Conservation (phyloP, 1,140 invertebrate species). For the Linepithema humile region DNA sequence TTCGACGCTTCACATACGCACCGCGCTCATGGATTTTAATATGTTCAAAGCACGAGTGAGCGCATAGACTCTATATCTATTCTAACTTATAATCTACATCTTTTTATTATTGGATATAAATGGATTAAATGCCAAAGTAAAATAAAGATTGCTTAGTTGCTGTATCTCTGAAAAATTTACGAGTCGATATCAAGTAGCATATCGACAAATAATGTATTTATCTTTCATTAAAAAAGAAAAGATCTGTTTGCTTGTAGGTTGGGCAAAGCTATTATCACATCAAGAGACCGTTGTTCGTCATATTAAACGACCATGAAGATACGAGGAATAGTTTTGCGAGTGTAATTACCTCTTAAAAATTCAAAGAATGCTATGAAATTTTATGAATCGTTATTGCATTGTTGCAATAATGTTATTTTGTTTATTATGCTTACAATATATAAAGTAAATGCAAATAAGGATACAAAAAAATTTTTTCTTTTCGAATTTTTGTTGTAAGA, state of each 20-base stretch:
- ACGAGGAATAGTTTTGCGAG: slow-evolving; percentile 73
- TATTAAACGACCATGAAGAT: slow-evolving; percentile 78
- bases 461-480: background rate
- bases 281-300: slow-evolving; percentile 81
- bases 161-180: background rate
- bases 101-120: background rate
- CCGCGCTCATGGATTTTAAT: slow-evolving; percentile 75
- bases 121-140: background rate
- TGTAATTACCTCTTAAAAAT: slow-evolving; percentile 68
- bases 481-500: background rate
- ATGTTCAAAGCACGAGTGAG: slow-evolving; percentile 74
- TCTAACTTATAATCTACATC: background rate
- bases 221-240: slow-evolving; percentile 7
- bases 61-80: background rate
- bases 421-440: background rate
- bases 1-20: slow-evolving; percentile 67
- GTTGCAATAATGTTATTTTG: background rate
- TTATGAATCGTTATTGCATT: background rate
- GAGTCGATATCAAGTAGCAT: background rate
- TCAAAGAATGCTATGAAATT: background rate
- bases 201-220: background rate
- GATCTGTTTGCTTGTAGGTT: slow-evolving; percentile 71
- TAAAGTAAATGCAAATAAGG: background rate
- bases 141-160: background rate
- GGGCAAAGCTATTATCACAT: slow-evolving; percentile 77